These are phyloP conservation scores for Morpho deidamia DNA, from an alignment of 2,888 invertebrate species.

Conservation along the genomic window DNA sequence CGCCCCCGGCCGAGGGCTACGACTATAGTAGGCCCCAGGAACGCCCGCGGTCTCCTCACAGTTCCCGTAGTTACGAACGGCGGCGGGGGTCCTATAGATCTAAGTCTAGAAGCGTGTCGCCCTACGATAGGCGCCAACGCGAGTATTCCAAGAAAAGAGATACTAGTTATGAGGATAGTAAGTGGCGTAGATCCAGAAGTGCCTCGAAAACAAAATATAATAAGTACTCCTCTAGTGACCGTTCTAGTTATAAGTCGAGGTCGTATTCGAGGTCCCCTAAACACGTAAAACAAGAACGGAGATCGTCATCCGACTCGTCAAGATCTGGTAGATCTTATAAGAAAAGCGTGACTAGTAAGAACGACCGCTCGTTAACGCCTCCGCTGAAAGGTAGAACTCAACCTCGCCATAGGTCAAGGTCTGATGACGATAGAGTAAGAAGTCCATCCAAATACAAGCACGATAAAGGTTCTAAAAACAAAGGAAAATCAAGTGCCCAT, in stretches of 20 bases:
- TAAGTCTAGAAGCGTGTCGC: slow-evolving; percentile 52
- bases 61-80: slow-evolving; percentile 34
- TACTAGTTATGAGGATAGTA: slow-evolving; percentile 40
- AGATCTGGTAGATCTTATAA: slow-evolving; percentile 48
- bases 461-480: slow-evolving; percentile 27
- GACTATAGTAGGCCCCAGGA: slow-evolving; percentile 34
- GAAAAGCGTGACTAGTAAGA: slow-evolving; percentile 32
- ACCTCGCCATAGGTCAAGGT: slow-evolving; percentile 35
- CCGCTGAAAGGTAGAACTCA: slow-evolving; percentile 40
- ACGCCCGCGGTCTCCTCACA: slow-evolving; percentile 35
- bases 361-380: slow-evolving; percentile 41
- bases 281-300: slow-evolving; percentile 4
- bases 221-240: slow-evolving; percentile 59
- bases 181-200: slow-evolving; percentile 46
- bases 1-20: slow-evolving; percentile 30
- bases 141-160: slow-evolving; percentile 49
- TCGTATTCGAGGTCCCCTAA: slow-evolving; percentile 45
- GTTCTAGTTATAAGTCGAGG: slow-evolving; percentile 50
- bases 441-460: slow-evolving; percentile 35
- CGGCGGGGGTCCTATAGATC: slow-evolving; percentile 42
- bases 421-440: slow-evolving; percentile 29
- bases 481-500: slow-evolving; percentile 37
- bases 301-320: slow-evolving; percentile 47
- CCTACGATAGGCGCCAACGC: slow-evolving; percentile 43
- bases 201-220: slow-evolving; percentile 41